Evolutionary conservation across 2,113 vertebrate species (phyloP).

Genomic region (Protobothrops flavoviridis): DNA sequence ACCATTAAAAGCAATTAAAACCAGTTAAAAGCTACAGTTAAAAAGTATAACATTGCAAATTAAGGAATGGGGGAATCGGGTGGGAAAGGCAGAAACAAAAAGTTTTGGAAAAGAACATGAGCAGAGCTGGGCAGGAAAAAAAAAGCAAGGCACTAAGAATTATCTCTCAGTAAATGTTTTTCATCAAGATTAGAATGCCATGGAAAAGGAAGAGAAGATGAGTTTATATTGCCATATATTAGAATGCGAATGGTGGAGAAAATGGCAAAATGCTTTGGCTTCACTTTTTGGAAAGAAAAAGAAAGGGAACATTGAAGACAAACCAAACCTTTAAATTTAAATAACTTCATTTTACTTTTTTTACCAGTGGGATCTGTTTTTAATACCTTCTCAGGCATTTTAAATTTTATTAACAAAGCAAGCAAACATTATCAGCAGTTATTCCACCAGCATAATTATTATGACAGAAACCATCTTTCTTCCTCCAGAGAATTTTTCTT

Average conservation of each 20-base stretch:
- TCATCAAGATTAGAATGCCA: not conserved
- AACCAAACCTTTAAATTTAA: constrained; percentile 51
- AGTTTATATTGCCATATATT: not conserved
- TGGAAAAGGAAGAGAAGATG: not conserved
- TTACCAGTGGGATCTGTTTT: constrained; percentile 6
- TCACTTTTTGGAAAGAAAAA: constrained; percentile 37
- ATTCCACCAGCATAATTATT: constrained; percentile 30
- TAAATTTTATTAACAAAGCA: constrained; percentile 44
- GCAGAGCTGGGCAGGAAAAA: constrained; percentile 7
- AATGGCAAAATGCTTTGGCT: constrained; percentile 12
- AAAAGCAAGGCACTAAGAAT: constrained; percentile 28
- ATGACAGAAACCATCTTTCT: constrained; percentile 38
- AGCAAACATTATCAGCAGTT: constrained; percentile 7
- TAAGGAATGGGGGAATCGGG: constrained; percentile 31
- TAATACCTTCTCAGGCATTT: constrained; percentile 30
- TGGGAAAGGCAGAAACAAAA: constrained; percentile 5
- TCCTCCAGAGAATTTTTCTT: not conserved
- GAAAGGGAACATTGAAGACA: constrained; percentile 38
- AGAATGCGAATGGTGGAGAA: constrained; percentile 9
- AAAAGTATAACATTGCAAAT: constrained; percentile 22
- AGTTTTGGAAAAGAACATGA: not conserved
- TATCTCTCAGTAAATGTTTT: constrained; percentile 34
- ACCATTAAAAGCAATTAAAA: not conserved
- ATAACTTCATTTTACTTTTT: constrained; percentile 43
- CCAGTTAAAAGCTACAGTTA: not conserved